These are phyloP conservation scores for Desmodus rotundus DNA, from an alignment of 2,113 vertebrate species.

Conservation along the genomic window DNA sequence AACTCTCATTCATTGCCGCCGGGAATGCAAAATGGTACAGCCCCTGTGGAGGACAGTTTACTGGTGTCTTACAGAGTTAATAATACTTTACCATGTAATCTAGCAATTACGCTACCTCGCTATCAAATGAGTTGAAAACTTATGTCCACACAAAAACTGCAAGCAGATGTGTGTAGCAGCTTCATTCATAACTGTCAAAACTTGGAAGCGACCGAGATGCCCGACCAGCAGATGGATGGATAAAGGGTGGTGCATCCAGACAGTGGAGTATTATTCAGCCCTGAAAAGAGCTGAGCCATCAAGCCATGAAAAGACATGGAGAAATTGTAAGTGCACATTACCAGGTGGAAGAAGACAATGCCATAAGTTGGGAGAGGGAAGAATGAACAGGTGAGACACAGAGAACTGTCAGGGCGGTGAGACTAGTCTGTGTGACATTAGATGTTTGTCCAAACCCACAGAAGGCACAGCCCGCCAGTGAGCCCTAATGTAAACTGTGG, in stretches of 20 bases:
- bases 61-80: neutral
- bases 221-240: neutral
- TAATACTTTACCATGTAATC: neutral
- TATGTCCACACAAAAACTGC: neutral
- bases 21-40: neutral
- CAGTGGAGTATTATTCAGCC: neutral
- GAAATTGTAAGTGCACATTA: neutral
- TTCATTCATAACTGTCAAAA: neutral
- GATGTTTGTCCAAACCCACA: neutral
- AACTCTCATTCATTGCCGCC: neutral
- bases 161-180: neutral
- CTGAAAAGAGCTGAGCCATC: neutral
- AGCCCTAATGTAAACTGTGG: neutral
- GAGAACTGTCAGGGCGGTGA: neutral
- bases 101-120: neutral
- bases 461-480: neutral
- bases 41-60: neutral
- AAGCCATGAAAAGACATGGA: neutral
- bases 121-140: neutral
- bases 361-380: rapidly evolving
- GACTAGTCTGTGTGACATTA: too few relatives aligned
- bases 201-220: neutral
- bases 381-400: neutral
- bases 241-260: neutral
- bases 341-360: neutral